Evolutionary conservation across 2,797 vertebrate species (phyloP), one percentile per base, ranked within the genome.

Genomic region (Sebastes diploproa): DNA sequence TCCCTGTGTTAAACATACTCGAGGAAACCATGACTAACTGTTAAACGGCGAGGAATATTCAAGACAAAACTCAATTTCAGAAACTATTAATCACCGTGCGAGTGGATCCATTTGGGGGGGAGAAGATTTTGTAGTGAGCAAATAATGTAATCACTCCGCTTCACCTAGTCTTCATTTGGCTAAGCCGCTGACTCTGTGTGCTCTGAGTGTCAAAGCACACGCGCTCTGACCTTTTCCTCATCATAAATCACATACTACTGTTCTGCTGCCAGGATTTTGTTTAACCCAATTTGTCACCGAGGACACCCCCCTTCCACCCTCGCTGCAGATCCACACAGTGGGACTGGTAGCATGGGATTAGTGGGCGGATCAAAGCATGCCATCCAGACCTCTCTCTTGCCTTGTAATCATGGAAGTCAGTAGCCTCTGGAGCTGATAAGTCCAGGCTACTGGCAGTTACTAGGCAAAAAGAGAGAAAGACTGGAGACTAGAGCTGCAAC

Each of bases 231-330:
- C 95, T 96, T 96, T 95, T 75, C 78, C 86, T 80, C 66, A 78
- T 92, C 91, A 93, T 95, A 95, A 95, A 95, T 96, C 95, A 95
- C 84, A 73, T 55, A 75, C 72, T 79, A 60, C 91, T 88, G 90
- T 93, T 95, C 89, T 84, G 89, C 92, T 94, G 95, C 94, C 94
- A 94, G 90, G 74, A 89, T 90, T 92, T 90, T 89, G 91, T 94
- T 95, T 94, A 93, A 94, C 91, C 92, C 92, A 95, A 96, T 96
- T 95, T 95, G 93, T 95, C 94, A 95, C 88, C 52, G 86, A 82
- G 81, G 90, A 91, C 87, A 83, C 82, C 85, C 42, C 88, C 87
- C 82, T 86, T 89, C 81, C 72, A 79, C 86, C 71, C 83, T 85
- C 63, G 0, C 66, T 72, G 81, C 83, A 80, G 76, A 80, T 84